Percentiles rank a stretch among this genome's conserved stretches.
Conservation (phyloP, 1,140 invertebrate genomes). For the Chironomus striatipennis region DNA sequence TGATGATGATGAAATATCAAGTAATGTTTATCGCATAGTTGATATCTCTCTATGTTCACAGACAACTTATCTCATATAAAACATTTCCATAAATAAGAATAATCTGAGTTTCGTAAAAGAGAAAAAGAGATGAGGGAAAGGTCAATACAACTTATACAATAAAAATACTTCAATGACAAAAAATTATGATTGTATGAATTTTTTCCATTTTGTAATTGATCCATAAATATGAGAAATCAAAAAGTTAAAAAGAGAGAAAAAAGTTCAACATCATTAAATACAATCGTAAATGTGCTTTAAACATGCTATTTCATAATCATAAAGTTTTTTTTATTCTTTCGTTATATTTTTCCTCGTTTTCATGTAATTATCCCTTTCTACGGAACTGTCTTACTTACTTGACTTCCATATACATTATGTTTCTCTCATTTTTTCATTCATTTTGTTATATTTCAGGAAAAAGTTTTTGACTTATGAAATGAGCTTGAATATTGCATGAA, state of each 20-base stretch:
- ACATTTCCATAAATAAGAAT: no score
- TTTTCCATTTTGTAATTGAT: neutral
- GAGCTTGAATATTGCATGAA: constrained; percentile 12
- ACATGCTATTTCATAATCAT: constrained; percentile 21
- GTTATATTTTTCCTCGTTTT: neutral
- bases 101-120: no score
- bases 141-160: no score
- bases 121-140: no score
- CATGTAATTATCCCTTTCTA: constrained; percentile 11
- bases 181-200: no score
- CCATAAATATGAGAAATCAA: neutral
- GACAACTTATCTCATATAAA: no score
- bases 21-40: no score
- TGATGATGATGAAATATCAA: no score
- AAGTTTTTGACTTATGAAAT: constrained; percentile 14
- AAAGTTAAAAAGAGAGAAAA: neutral
- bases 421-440: neutral
- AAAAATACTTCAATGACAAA: no score
- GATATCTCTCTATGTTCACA: no score
- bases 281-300: constrained; percentile 10
- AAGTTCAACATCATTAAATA: constrained; percentile 7
- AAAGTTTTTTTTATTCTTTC: neutral
- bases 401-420: no score
- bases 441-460: neutral
- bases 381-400: no score